Evolutionary conservation across 2,113 vertebrate genomes (phyloP).

Genomic region (Felis chaus): DNA sequence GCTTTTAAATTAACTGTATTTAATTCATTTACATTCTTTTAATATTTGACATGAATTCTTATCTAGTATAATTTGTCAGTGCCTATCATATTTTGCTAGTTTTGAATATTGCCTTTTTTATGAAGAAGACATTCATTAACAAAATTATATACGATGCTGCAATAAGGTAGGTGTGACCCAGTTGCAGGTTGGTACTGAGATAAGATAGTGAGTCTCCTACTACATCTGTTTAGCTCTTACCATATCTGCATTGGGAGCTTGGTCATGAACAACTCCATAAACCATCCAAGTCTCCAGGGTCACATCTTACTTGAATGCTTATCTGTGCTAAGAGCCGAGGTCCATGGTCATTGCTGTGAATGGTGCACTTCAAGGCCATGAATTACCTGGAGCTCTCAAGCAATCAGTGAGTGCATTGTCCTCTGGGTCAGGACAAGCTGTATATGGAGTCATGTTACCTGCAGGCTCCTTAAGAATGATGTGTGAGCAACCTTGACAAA

Average conservation of each 20-base stretch:
- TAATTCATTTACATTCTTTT: neutral
- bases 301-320: neutral
- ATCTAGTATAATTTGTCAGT: neutral
- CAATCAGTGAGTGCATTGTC: neutral
- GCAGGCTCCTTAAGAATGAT: neutral
- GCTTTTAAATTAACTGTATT: neutral
- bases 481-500: neutral
- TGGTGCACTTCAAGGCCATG: too few relatives aligned
- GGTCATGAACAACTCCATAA: neutral
- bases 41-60: neutral
- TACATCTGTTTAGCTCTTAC: neutral
- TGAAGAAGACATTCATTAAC: neutral
- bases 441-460: neutral
- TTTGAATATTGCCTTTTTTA: neutral
- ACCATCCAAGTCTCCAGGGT: neutral
- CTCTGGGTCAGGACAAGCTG: neutral
- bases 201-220: accelerated
- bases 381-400: neutral
- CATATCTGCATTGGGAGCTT: accelerated
- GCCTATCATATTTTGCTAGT: neutral
- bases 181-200: neutral
- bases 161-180: neutral
- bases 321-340: neutral
- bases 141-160: neutral
- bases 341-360: neutral